Evolutionary conservation across 2,888 invertebrate species (phyloP), one percentile per base, ranked within the genome.

Genomic region (Colletes collaris): DNA sequence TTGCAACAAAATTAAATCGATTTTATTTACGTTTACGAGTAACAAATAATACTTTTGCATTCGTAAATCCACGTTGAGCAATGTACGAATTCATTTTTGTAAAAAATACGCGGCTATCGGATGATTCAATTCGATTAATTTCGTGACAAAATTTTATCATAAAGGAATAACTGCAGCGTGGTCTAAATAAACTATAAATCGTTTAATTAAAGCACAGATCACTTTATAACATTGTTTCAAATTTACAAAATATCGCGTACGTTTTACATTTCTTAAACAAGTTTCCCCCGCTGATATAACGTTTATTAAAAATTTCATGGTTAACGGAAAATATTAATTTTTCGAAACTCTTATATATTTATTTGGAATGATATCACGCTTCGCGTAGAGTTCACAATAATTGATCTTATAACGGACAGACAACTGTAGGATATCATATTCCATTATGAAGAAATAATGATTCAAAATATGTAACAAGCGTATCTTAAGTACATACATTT

Each of bases 401-500:
- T 52, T n/a, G 37, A 53, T 56, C 16, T 13, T 52, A 4, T 49
- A 19, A 58, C 7, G 52, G 53, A 70, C 50, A 75, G 49, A 60
- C n/a, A 75, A 19, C 13, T 4, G 46, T 50, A 40, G 46, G 8
- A 60, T 52, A 5, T 8, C 6, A 56, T 56, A n/a, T 59, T 68
- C 19, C 8, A 10, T 59, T 8, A 46, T 8, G 3, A 16, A 46
- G 10, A 16, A 35, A 27, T 56, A 63, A 67, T 66, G 58, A 44
- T 52, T 62, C 40, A 66, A 64, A 79, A 46, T 49, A 19, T 16
- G n/a, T 50, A 81, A 79, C 11, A 52, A 76, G 62, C 13, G 37
- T 53, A 66, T 68, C 59, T 70, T 75, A 62, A 79, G 68, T 71
- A 71, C 71, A 35, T 52, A 40, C 40, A 40, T 4, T 10, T 11